phyloP scores from a whole-genome alignment of 2,113 vertebrate species.

The Orcinus orca region DNA sequence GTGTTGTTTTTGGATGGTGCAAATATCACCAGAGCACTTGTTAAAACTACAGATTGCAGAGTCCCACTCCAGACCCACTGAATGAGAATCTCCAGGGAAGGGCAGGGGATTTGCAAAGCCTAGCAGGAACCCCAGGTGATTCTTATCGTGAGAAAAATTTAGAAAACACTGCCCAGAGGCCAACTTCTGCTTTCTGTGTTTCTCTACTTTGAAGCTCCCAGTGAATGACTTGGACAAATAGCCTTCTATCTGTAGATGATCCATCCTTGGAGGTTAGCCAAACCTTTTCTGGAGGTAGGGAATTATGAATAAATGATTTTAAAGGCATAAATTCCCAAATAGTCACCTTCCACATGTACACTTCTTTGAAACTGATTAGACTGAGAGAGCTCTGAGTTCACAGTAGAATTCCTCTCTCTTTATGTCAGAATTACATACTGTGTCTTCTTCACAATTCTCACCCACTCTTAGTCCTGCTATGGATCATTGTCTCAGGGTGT shows the following conservation, averaged over 20 bases:
- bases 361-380: slow-evolving; percentile 1
- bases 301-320: not conserved
- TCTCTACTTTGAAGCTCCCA: not conserved
- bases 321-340: not conserved
- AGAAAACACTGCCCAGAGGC: not conserved
- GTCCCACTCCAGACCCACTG: not conserved
- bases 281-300: not conserved
- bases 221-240: not conserved
- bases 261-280: not conserved
- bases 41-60: not conserved
- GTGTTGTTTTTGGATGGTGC: not conserved
- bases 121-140: not conserved
- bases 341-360: not conserved
- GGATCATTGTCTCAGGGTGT: not conserved
- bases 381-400: not conserved
- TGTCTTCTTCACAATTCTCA: not conserved
- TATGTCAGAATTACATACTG: not conserved
- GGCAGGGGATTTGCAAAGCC: not conserved
- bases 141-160: not conserved
- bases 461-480: not conserved
- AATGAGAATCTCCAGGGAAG: not conserved
- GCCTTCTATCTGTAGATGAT: not conserved
- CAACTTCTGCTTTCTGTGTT: slow-evolving; percentile 1
- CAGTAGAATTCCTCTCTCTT: not conserved
- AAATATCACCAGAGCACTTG: not conserved